Base-by-base conservation (phyloP, 2,113 vertebrate genomes). In the Onychorhynchus coronatus region DNA sequence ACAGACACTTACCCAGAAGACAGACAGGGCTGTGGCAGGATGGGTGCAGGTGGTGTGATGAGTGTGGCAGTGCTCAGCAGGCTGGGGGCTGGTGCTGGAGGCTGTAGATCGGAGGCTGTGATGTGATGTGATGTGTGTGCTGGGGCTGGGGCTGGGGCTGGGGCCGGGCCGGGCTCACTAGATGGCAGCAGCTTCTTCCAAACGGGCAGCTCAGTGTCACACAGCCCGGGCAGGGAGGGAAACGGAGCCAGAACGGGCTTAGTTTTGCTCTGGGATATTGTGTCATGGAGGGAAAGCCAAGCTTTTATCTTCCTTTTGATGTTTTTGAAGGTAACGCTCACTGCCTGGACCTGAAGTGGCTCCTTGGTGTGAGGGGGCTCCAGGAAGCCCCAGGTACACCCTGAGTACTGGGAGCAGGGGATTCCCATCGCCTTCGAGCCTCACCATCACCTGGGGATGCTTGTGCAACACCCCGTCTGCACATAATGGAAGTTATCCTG, bases 1-100 rank as follows among this genome's bases (percentile, higher is more conserved):
- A 14, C 39, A 55, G 68, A 7, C 0, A 17, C 28, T 75, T 4
- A 9, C 50, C 52, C 6, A 2, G n/a, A 55, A n/a, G n/a, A 2
- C 15, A 62, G 5, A 0, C 1, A 5, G 71, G 21, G 10, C 5
- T 4, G 0, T 18, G 28, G 87, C 39, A 31, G 11, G 0, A 0
- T 0, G 66, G n/a, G 47, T 20, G 2, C 30, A 3, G 56, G 24
- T 22, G 0, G 39, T 25, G 90, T 1, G 88, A 14, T 31, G 77
- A 1, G 56, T 2, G 47, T 0, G 39, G 58, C 2, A 0, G 89
- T 53, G 74, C 85, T 81, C 73, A 61, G 71, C 67, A 13, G 20
- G 35, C 50, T 4, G 74, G n/a, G 11, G 31, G 76, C 62, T 19
- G 89, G 68, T 46, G 83, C 44, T 41, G 86, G 15, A 23, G 23